Base-by-base conservation (phyloP, 2,113 vertebrate genomes). In the Lucifuga dentata region DNA sequence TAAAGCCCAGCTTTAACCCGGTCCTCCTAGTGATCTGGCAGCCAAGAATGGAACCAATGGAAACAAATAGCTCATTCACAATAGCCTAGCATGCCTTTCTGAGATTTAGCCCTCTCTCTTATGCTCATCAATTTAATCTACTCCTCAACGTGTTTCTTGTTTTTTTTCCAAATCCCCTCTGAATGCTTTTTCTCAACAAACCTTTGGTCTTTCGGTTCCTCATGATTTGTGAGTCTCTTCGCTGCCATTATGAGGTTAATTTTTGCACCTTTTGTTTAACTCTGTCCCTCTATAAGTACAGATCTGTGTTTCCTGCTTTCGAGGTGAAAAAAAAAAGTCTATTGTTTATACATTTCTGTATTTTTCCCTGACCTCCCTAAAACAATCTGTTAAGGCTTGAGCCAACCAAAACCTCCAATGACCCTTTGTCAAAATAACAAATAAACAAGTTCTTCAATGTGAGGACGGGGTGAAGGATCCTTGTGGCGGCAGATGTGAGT, bases 51-150 rank as follows among this genome's bases (percentile, higher is more conserved):
- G 33, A n/a, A 59, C 8, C 21, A 72, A 53, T 29, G 33, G 33
- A n/a, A 59, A 6, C 21, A 23, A 65, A 32, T 68, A 39, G 77
- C 41, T 74, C 57, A 65, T 12, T 66, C 64, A 61, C 49, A 48
- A n/a, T 2, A 19, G 33, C n/a, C 62, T 7, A 13, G 26, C 48
- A 6, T 2, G 21, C 53, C 16, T 75, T 56, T 43, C 35, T 52
- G 5, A 51, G 35, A 44, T 12, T 11, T 39, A 20, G 5, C 21
- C 19, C 15, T 21, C 9, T 19, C 21, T 19, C 1, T 16, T 21
- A 10, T 23, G 19, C 11, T 19, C n/a, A n/a, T n/a, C n/a, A n/a
- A n/a, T n/a, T n/a, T n/a, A n/a, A n/a, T n/a, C n/a, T n/a, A n/a
- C n/a, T n/a, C n/a, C n/a, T n/a, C n/a, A n/a, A n/a, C n/a, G n/a